Percentiles rank a stretch among this genome's conserved stretches.
phyloP scores from a whole-genome alignment of 2,888 invertebrate species.

The Rhamphomyia laevipes region DNA sequence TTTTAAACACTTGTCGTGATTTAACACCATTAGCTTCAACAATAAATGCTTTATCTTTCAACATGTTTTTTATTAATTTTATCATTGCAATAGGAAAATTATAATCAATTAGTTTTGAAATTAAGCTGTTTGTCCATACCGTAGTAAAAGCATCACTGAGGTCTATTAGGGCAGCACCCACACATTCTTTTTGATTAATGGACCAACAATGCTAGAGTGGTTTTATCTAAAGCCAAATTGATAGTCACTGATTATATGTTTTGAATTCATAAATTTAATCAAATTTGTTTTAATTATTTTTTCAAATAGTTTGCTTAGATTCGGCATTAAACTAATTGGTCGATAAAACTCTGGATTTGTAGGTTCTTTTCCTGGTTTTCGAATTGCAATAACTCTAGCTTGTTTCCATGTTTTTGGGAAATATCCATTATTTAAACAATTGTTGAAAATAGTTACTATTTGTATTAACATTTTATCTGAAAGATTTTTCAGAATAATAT shows the following conservation, averaged over 20 bases:
- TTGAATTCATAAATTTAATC: no score
- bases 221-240: constrained; percentile 22
- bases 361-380: no score
- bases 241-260: constrained; percentile 14
- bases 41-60: neutral
- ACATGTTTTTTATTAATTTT: constrained; percentile 12
- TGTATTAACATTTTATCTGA: no score
- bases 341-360: constrained; percentile 12
- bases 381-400: constrained; percentile 17
- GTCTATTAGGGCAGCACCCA: constrained; percentile 5
- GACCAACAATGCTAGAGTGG: constrained; percentile 4
- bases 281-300: no score
- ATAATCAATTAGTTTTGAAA: constrained; percentile 14
- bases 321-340: constrained; percentile 19
- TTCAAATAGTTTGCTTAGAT: constrained; percentile 20
- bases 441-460: no score
- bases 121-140: constrained; percentile 16
- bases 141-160: constrained; percentile 11
- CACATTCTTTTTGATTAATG: constrained; percentile 1
- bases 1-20: neutral
- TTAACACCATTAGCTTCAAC: no score
- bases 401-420: constrained; percentile 13
- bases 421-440: neutral
- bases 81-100: constrained; percentile 14
- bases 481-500: no score